phyloP scores from a whole-genome alignment of 2,888 invertebrate genomes.

The Blastobasis adustella region DNA sequence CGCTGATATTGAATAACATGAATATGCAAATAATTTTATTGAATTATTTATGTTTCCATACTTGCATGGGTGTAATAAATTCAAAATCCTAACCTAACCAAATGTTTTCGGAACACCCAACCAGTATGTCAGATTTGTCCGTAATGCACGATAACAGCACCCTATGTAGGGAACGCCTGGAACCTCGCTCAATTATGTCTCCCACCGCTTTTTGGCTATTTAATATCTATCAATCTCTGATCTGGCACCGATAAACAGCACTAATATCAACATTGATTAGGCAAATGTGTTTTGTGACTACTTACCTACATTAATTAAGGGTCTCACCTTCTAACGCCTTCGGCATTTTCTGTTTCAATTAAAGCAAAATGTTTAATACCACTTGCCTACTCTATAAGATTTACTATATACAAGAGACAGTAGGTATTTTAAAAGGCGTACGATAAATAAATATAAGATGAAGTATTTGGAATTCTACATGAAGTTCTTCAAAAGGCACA shows the following conservation, averaged over 20 bases:
- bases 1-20: too few relatives aligned
- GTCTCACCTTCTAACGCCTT: too few relatives aligned
- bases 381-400: too few relatives aligned
- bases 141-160: slow-evolving; percentile 43
- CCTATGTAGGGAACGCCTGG: slow-evolving; percentile 46
- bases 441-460: slow-evolving; percentile 7
- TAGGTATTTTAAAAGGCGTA: too few relatives aligned
- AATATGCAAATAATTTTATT: too few relatives aligned
- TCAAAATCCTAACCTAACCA: background rate
- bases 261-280: slow-evolving; percentile 37
- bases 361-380: too few relatives aligned
- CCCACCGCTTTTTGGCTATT: slow-evolving; percentile 64
- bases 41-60: too few relatives aligned
- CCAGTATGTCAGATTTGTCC: slow-evolving; percentile 37
- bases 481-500: too few relatives aligned
- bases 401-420: too few relatives aligned
- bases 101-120: slow-evolving; percentile 1
- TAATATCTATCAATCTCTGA: slow-evolving; percentile 68
- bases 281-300: slow-evolving; percentile 10
- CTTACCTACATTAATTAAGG: too few relatives aligned
- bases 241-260: slow-evolving; percentile 50
- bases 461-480: background rate
- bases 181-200: slow-evolving; percentile 70
- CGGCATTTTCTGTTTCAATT: too few relatives aligned
- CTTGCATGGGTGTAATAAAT: background rate